phyloP scores from a whole-genome alignment of 2,113 vertebrate species.

The Brienomyrus brachyistius region DNA sequence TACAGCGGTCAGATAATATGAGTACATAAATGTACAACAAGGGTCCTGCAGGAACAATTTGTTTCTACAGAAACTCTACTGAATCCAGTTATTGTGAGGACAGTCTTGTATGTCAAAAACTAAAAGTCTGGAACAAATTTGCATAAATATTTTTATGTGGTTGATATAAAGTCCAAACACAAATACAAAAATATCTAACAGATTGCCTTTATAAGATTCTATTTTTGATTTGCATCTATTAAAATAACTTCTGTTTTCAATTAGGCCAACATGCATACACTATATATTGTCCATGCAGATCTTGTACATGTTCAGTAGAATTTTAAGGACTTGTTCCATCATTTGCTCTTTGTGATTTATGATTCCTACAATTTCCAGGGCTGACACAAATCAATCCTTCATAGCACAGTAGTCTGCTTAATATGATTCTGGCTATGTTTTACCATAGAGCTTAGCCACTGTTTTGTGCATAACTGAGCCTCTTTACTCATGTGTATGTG shows the following conservation, averaged over 20 bases:
- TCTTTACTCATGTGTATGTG: neutral
- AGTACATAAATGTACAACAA: neutral
- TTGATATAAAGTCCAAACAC: slow-evolving; percentile 20
- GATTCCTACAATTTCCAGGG: neutral
- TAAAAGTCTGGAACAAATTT: neutral
- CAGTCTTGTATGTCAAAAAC: neutral
- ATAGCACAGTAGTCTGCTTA: neutral
- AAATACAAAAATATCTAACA: slow-evolving; percentile 1
- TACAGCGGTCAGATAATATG: neutral
- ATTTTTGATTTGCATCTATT: slow-evolving; percentile 37
- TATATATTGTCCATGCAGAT: neutral
- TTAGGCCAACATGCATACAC: slow-evolving; percentile 1
- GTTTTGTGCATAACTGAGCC: neutral
- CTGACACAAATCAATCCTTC: neutral
- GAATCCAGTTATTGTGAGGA: neutral
- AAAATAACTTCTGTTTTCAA: slow-evolving; percentile 23
- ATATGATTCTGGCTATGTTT: neutral
- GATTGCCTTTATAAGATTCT: slow-evolving; percentile 21
- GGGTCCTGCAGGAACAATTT: neutral
- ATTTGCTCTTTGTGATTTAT: neutral
- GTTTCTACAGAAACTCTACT: neutral
- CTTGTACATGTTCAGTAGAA: neutral
- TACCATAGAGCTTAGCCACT: neutral
- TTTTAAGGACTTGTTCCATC: neutral
- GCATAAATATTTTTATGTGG: neutral